Percentiles rank a stretch among this genome's conserved stretches.
These are phyloP conservation scores for Lithophane socia DNA, from an alignment of 2,888 invertebrate genomes.

Conservation along the genomic window DNA sequence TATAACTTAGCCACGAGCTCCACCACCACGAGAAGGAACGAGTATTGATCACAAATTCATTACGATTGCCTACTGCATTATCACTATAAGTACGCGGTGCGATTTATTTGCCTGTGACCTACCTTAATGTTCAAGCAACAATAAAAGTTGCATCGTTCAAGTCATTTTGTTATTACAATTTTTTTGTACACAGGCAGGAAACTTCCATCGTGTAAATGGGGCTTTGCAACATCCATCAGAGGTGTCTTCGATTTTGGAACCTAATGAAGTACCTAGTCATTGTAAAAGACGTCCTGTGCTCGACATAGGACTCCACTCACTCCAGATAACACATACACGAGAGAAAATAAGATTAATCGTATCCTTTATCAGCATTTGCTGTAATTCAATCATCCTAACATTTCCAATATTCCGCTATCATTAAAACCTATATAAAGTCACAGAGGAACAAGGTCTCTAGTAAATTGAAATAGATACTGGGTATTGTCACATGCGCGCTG, in stretches of 20 bases:
- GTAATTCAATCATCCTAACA: background rate
- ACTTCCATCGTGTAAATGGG: background rate
- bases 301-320: too few species aligned
- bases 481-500: background rate
- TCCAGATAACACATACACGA: background rate
- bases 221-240: background rate
- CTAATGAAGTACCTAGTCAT: background rate
- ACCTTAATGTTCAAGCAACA: background rate
- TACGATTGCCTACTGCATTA: background rate
- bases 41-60: background rate
- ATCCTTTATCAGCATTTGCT: background rate
- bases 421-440: background rate
- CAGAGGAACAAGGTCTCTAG: background rate
- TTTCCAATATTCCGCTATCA: background rate
- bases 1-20: too few species aligned
- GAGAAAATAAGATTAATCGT: background rate
- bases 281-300: background rate
- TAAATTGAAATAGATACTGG: constrained; percentile 32
- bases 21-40: background rate
- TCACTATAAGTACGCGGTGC: background rate
- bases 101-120: background rate
- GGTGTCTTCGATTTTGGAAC: background rate
- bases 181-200: background rate
- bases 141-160: background rate
- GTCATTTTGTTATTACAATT: background rate